Evolutionary conservation across 1,140 invertebrate species (phyloP), one percentile per base, ranked within the genome.

Genomic region (Mya arenaria): DNA sequence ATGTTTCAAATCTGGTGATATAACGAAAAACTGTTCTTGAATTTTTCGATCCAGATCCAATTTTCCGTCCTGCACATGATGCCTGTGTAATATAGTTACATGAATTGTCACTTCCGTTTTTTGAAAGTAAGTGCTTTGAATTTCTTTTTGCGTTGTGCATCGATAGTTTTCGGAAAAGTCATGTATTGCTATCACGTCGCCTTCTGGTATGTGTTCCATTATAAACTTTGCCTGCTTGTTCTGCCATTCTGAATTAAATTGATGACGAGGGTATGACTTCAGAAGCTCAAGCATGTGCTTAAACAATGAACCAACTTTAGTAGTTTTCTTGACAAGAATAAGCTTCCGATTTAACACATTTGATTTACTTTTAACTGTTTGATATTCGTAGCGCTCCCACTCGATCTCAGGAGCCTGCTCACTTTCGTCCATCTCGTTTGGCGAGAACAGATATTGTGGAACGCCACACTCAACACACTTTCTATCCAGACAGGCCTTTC

Each of bases 181-280:
- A 73, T 84, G 83, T 4, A 84, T 30, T 8, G 23, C 56, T 5
- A 84, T 19, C 25, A 34, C 56, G 34, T 60, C 52, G 6, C 41
- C n/a, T n/a, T 41, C 4, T 34, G 69, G 77, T 36, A 84, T 36
- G 36, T 81, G 69, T 25, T 56, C 28, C 5, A 41, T 19, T 17
- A 84, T 30, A 23, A 15, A 66, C 32, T 34, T 62, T 23, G 62
- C 58, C 32, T 84, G 75, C 41, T 37, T 19, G 19, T 69, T 34
- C 34, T 84, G 83, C 77, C 83, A 84, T 25, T 63, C 58, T 15
- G 75, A 68, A 8, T 77, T 44, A 74, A 48, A 19, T 66, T 84
- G 66, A 52, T 74, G 82, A 32, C 30, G 30, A 4, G 69, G 74
- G 39, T 74, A 79, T 30, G 60, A 52, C 52, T 72, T 28, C 52